phyloP scores from a whole-genome alignment of 2,797 vertebrate species.

The Scolopax bukidnonensis region DNA sequence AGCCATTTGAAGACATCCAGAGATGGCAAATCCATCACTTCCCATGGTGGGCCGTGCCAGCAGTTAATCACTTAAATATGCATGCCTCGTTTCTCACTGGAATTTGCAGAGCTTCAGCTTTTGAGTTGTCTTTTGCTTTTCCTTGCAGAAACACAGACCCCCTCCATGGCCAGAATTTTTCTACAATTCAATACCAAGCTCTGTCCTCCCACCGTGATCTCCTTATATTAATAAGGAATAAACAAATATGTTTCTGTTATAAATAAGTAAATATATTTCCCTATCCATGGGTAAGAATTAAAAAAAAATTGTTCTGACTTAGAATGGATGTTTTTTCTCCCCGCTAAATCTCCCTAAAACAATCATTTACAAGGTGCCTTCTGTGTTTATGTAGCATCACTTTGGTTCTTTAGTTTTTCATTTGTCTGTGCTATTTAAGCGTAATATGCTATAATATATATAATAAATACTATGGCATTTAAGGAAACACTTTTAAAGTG shows the following conservation, averaged over 20 bases:
- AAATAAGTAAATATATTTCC: neutral
- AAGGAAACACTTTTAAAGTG: accelerated
- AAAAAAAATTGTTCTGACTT: neutral
- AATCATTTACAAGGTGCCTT: neutral
- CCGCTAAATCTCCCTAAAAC: neutral
- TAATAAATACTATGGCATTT: accelerated
- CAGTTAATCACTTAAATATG: neutral
- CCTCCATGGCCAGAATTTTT: neutral
- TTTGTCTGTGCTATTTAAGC: neutral
- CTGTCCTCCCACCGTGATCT: neutral
- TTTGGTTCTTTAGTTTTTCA: neutral
- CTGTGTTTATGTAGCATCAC: accelerated
- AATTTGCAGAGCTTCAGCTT: neutral
- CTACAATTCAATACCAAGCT: neutral
- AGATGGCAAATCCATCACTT: constrained; percentile 39
- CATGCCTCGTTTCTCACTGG: neutral
- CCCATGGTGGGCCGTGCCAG: neutral
- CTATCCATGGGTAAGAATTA: accelerated
- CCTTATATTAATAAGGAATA: neutral
- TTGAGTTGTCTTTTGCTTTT: neutral
- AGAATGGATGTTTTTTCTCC: neutral
- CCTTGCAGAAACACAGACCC: neutral
- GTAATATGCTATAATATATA: too few relatives aligned
- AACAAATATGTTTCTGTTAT: neutral
- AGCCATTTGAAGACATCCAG: constrained; percentile 35